phyloP scores from a whole-genome alignment of 2,888 invertebrate species.

The Clepsis dumicolana region DNA sequence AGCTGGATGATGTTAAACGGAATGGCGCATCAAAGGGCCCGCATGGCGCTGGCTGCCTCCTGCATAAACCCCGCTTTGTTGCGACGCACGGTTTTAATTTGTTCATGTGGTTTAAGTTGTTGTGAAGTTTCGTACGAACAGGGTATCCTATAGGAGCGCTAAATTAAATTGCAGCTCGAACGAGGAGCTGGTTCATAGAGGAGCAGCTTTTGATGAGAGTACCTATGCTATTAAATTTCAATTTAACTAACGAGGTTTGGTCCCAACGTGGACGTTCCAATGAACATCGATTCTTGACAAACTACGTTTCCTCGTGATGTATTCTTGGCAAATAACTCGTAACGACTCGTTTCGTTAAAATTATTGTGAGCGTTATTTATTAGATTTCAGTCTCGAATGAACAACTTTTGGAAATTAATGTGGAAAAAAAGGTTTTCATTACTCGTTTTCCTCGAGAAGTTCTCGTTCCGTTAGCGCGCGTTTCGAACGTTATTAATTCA shows the following conservation, averaged over 20 bases:
- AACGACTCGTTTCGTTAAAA: too few relatives aligned
- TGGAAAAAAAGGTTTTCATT: constrained; percentile 15
- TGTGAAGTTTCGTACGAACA: background rate
- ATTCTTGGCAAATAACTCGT: too few relatives aligned
- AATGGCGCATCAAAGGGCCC: constrained; percentile 36
- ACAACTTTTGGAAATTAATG: background rate
- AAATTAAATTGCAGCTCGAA: background rate
- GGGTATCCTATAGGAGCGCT: background rate
- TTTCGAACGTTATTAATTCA: constrained; percentile 42
- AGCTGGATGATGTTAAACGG: constrained; percentile 23
- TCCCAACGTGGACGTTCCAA: too few relatives aligned
- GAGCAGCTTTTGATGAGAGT: background rate
- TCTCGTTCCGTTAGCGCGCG: constrained; percentile 18
- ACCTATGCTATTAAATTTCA: background rate
- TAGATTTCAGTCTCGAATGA: too few relatives aligned
- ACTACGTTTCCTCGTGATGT: too few relatives aligned
- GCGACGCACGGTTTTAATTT: constrained; percentile 31
- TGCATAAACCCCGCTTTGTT: constrained; percentile 20
- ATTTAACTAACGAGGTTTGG: background rate
- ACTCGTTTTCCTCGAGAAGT: constrained; percentile 14
- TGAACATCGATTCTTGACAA: too few relatives aligned
- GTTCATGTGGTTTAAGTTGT: constrained; percentile 26
- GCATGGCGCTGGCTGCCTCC: constrained; percentile 21
- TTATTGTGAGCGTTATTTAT: too few relatives aligned
- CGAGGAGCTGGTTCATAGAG: background rate